Conservation (phyloP, 2,113 vertebrate species). For the Hystrix brachyura region DNA sequence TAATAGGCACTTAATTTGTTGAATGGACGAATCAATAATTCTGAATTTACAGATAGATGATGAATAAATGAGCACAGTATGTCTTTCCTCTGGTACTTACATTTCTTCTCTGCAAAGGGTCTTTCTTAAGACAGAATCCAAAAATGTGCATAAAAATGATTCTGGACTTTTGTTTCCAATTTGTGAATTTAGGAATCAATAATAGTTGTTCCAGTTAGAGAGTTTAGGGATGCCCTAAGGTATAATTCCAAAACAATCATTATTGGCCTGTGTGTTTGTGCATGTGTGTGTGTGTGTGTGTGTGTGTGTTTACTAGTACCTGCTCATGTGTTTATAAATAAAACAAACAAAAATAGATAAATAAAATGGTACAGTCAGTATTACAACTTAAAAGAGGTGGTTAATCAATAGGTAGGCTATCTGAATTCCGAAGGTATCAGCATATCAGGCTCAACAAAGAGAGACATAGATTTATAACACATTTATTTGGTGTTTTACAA, state of each 20-base stretch:
- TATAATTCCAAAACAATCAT: slow-evolving; percentile 50
- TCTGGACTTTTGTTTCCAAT: background rate
- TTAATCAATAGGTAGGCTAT: background rate
- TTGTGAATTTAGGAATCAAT: background rate
- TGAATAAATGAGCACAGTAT: background rate
- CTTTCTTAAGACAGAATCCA: background rate
- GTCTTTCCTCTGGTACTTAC: background rate
- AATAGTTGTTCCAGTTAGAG: background rate
- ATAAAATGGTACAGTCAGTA: background rate
- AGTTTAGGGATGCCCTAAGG: background rate
- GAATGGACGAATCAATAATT: background rate
- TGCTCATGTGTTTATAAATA: background rate
- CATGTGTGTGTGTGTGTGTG: too few relatives aligned
- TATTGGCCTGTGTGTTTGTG: background rate
- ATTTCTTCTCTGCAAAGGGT: slow-evolving; percentile 12
- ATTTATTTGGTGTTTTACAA: background rate
- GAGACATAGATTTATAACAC: background rate
- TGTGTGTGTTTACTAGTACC: too few relatives aligned
- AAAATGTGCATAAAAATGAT: background rate
- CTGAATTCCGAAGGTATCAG: background rate
- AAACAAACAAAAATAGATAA: background rate
- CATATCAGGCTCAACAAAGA: background rate
- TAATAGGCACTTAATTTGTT: background rate
- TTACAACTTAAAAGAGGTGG: background rate
- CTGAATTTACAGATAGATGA: background rate